phyloP scores from a whole-genome alignment of 1,140 invertebrate species.

The Orius laevigatus region DNA sequence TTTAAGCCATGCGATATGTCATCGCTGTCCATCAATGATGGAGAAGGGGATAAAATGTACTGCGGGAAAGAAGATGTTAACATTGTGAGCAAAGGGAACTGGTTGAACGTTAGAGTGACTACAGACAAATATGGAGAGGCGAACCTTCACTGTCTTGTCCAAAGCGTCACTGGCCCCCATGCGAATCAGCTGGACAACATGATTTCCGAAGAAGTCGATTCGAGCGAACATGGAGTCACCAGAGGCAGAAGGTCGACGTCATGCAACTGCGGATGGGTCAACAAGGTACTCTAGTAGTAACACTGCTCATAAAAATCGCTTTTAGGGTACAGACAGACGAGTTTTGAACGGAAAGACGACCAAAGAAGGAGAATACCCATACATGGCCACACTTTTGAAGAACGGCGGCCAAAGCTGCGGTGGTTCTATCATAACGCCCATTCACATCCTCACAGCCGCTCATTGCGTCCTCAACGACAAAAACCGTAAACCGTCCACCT shows the following conservation, averaged over 20 bases:
- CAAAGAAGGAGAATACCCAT: neutral
- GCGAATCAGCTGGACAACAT: neutral
- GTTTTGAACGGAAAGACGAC: constrained; percentile 5
- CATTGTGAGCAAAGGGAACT: neutral
- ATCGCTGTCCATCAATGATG: neutral
- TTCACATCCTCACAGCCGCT: constrained; percentile 37
- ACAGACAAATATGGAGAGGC: neutral
- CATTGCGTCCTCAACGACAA: constrained; percentile 34
- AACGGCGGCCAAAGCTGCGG: constrained; percentile 29
- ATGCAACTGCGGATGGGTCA: constrained; percentile 4
- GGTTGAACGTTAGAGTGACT: neutral
- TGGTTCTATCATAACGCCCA: constrained; percentile 31
- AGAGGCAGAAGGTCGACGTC: neutral
- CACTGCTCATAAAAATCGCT: neutral
- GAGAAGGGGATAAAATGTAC: neutral
- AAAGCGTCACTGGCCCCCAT: neutral
- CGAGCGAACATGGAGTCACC: constrained; percentile 2
- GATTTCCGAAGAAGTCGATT: neutral
- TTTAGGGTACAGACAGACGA: neutral
- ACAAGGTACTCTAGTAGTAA: neutral
- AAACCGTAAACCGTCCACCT: constrained; percentile 12
- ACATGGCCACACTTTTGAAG: neutral
- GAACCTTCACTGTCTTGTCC: neutral
- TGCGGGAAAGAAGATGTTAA: neutral
- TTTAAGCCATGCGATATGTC: no score